Evolutionary conservation across 1,140 invertebrate genomes (phyloP).

Genomic region (Babylonia areolata): DNA sequence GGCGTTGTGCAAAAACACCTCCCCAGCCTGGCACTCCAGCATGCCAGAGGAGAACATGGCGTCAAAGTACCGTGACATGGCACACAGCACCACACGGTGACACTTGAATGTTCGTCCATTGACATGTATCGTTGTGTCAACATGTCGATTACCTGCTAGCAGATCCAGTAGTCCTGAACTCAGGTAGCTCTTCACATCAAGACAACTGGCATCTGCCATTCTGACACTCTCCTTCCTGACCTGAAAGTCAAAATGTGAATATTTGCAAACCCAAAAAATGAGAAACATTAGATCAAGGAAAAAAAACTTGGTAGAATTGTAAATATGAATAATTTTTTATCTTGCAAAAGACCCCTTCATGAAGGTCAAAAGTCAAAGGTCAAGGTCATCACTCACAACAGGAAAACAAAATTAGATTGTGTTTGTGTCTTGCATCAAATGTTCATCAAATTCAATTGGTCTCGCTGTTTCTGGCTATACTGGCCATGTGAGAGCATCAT

Average conservation of each 20-base stretch:
- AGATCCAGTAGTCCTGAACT: constrained; percentile 33
- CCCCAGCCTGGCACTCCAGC: constrained; percentile 49
- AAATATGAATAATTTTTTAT: too few relatives aligned
- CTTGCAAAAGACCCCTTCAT: too few relatives aligned
- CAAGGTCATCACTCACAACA: too few relatives aligned
- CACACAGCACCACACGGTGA: constrained; percentile 57
- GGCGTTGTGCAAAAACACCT: constrained; percentile 42
- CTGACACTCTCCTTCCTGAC: not conserved
- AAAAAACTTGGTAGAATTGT: too few relatives aligned
- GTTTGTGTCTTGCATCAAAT: too few relatives aligned
- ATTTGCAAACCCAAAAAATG: not conserved
- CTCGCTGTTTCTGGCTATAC: too few relatives aligned
- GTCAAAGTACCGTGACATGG: constrained; percentile 64
- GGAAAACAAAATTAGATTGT: too few relatives aligned
- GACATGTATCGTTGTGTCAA: constrained; percentile 54
- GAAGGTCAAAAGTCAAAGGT: too few relatives aligned
- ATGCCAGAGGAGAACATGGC: constrained; percentile 67
- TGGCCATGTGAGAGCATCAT: too few relatives aligned
- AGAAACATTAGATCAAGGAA: not conserved
- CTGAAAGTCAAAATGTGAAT: constrained; percentile 1
- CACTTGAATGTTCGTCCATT: constrained; percentile 52
- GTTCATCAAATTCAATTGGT: too few relatives aligned
- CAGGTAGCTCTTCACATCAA: constrained; percentile 14
- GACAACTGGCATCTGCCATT: not conserved
- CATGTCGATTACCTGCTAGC: constrained; percentile 36